These are phyloP conservation scores for Platynereis dumerilii DNA, from an alignment of 2,888 invertebrate genomes.

Conservation along the genomic window DNA sequence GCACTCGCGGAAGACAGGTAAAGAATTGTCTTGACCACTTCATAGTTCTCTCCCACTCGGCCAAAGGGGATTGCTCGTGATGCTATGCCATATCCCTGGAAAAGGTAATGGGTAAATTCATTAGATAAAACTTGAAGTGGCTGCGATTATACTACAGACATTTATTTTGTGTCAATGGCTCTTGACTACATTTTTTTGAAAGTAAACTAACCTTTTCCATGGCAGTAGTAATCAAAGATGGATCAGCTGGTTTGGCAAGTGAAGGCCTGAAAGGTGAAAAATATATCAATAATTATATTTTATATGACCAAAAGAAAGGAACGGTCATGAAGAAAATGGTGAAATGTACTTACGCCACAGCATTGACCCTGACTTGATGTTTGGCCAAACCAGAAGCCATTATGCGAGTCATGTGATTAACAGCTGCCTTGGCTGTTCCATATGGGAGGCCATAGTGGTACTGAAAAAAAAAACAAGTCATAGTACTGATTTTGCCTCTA, in stretches of 20 bases:
- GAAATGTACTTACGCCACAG: too few species aligned
- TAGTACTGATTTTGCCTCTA: too few species aligned
- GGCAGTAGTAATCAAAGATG: neutral
- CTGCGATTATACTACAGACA: too few species aligned
- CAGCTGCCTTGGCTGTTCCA: slow-evolving; percentile 6
- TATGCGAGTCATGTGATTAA: slow-evolving; percentile 6
- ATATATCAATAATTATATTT: too few species aligned
- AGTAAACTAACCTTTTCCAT: neutral
- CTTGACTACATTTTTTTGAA: too few species aligned
- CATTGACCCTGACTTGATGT: too few species aligned
- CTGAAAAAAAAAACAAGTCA: too few species aligned
- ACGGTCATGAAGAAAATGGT: too few species aligned
- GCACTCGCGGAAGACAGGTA: neutral
- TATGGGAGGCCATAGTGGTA: slow-evolving; percentile 9
- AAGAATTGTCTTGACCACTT: slow-evolving; percentile 7
- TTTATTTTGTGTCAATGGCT: too few species aligned
- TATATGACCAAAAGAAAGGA: too few species aligned
- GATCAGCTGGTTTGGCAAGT: slow-evolving; percentile 2
- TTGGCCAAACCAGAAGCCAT: slow-evolving; percentile 7
- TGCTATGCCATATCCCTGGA: slow-evolving; percentile 7
- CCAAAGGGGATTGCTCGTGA: neutral
- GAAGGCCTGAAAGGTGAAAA: neutral
- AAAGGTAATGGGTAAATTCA: too few species aligned
- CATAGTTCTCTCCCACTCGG: slow-evolving; percentile 4
- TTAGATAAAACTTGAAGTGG: too few species aligned